These are phyloP conservation scores for Sebastes cheni DNA, from an alignment of 2,797 vertebrate genomes.

Conservation along the genomic window DNA sequence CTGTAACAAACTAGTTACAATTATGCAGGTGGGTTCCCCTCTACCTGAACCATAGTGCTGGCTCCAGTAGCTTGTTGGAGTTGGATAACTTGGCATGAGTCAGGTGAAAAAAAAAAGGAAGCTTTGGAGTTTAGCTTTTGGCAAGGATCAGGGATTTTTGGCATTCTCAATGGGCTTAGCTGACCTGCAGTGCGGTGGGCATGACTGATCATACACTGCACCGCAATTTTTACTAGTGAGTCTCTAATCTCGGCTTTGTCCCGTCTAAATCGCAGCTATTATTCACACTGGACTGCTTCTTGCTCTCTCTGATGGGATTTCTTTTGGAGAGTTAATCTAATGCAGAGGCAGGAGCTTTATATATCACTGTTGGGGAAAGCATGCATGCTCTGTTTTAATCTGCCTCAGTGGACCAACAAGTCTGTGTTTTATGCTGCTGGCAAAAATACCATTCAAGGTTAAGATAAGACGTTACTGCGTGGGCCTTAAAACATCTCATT, in stretches of 20 bases:
- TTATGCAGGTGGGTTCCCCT: background rate
- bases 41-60: background rate
- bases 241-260: constrained; percentile 58
- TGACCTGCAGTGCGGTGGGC: constrained; percentile 53
- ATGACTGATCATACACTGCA: constrained; percentile 65
- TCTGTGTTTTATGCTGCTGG: constrained; percentile 14
- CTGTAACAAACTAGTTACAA: background rate
- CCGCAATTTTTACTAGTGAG: constrained; percentile 37
- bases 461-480: constrained; percentile 2
- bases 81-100: constrained; percentile 45
- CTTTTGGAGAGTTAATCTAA: constrained; percentile 20
- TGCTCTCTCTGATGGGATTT: constrained; percentile 46
- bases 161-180: constrained; percentile 73
- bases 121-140: constrained; percentile 56
- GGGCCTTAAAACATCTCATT: constrained; percentile 2
- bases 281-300: constrained; percentile 37
- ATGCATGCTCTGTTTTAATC: constrained; percentile 24
- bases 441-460: constrained; percentile 33
- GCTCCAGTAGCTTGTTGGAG: constrained; percentile 8
- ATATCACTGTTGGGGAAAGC: constrained; percentile 2
- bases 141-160: constrained; percentile 66
- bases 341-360: constrained; percentile 33
- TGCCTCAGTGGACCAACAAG: background rate
- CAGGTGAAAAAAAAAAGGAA: constrained; percentile 46
- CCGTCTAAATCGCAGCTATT: constrained; percentile 29